Conservation (phyloP, 1,140 invertebrate species). For the Bombus waltoni region DNA sequence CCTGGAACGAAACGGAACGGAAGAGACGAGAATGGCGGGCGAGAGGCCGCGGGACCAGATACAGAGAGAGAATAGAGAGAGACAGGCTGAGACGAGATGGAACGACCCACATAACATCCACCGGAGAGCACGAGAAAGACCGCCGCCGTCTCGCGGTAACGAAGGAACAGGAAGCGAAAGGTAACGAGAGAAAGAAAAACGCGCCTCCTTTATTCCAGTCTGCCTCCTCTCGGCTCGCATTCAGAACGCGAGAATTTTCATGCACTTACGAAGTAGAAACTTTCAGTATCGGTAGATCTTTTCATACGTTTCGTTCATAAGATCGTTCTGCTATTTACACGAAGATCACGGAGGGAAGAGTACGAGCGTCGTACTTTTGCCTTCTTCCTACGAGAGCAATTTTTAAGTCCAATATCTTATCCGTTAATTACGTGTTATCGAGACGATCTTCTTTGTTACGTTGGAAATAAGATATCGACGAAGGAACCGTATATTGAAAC, state of each 20-base stretch:
- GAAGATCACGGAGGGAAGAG: no score
- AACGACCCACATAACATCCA: constrained; percentile 70
- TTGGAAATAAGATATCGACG: no score
- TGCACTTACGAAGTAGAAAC: no score
- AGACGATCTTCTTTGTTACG: accelerated
- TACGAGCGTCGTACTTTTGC: no score
- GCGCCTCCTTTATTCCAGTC: neutral
- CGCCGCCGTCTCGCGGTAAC: constrained; percentile 46
- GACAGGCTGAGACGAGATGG: constrained; percentile 52
- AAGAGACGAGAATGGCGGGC: constrained; percentile 48
- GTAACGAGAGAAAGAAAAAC: constrained; percentile 63
- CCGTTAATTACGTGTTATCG: no score
- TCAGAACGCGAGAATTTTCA: no score
- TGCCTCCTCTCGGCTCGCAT: neutral
- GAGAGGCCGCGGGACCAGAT: constrained; percentile 9
- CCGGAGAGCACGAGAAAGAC: constrained; percentile 47
- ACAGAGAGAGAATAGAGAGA: constrained; percentile 9
- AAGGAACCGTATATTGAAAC: no score
- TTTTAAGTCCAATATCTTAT: no score
- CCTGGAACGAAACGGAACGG: constrained; percentile 66
- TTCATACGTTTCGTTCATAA: no score
- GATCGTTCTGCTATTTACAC: no score
- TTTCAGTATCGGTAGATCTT: no score
- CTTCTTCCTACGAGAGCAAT: no score
- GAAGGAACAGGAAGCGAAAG: constrained; percentile 48